Conservation (phyloP, 2,113 vertebrate genomes). For the Oreochromis niloticus region DNA sequence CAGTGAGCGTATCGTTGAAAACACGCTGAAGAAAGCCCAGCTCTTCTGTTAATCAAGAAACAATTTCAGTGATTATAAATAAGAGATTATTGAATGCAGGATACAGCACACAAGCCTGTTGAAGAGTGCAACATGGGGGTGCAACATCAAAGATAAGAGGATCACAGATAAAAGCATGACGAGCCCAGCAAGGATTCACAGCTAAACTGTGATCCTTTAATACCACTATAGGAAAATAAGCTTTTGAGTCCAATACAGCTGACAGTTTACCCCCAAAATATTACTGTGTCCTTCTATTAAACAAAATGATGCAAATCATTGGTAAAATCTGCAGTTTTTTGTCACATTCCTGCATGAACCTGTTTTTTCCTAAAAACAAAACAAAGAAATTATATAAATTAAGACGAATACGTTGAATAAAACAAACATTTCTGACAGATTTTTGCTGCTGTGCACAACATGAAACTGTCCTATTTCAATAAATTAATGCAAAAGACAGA, state of each 20-base stretch:
- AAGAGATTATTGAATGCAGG: neutral
- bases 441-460: neutral
- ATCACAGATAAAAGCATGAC: neutral
- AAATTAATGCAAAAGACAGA: neutral
- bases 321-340: neutral
- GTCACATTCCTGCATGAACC: neutral
- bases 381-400: neutral
- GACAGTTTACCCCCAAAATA: neutral
- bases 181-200: neutral
- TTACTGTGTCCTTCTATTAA: neutral
- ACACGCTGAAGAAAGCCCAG: neutral
- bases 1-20: neutral
- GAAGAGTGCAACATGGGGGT: neutral
- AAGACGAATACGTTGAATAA: neutral
- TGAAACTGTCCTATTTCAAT: neutral
- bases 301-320: neutral
- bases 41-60: neutral
- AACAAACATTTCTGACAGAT: neutral
- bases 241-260: neutral
- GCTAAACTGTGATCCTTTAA: slow-evolving; percentile 4
- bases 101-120: neutral
- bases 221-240: neutral
- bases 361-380: neutral
- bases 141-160: neutral
- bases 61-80: neutral